Percentiles rank a stretch among this genome's conserved stretches.
Evolutionary conservation across 2,113 vertebrate species (phyloP).

Genomic region (Dicrurus megarhynchus): DNA sequence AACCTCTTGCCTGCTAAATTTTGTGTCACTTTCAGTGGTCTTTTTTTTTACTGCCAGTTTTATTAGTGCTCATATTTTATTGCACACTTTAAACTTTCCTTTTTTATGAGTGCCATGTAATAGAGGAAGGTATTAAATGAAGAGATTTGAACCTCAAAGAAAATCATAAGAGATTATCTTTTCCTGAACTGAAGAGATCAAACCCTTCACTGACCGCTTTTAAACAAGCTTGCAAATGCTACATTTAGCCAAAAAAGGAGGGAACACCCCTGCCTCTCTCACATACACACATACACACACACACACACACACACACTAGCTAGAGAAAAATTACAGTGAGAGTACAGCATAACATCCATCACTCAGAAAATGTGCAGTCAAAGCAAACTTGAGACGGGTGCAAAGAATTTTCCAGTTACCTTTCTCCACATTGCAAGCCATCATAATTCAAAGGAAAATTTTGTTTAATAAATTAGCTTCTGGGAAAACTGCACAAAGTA

Average conservation of each 20-base stretch:
- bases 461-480: constrained; percentile 57
- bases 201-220: constrained; percentile 24
- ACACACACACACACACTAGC: background rate
- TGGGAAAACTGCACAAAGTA: background rate
- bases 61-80: constrained; percentile 77
- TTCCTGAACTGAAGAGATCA: constrained; percentile 39
- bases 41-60: constrained; percentile 72
- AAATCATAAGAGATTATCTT: constrained; percentile 51
- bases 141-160: constrained; percentile 69
- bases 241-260: background rate
- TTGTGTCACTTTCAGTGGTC: constrained; percentile 65
- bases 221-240: background rate
- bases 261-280: background rate
- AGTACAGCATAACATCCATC: background rate
- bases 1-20: constrained; percentile 83
- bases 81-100: constrained; percentile 70
- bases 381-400: constrained; percentile 15
- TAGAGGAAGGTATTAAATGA: constrained; percentile 69
- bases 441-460: constrained; percentile 52
- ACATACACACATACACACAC: background rate
- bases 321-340: background rate
- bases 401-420: constrained; percentile 42
- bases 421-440: background rate
- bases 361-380: constrained; percentile 31
- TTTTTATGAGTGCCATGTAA: constrained; percentile 67